Base-by-base conservation (phyloP, 2,113 vertebrate species). In the Isichthys henryi region DNA sequence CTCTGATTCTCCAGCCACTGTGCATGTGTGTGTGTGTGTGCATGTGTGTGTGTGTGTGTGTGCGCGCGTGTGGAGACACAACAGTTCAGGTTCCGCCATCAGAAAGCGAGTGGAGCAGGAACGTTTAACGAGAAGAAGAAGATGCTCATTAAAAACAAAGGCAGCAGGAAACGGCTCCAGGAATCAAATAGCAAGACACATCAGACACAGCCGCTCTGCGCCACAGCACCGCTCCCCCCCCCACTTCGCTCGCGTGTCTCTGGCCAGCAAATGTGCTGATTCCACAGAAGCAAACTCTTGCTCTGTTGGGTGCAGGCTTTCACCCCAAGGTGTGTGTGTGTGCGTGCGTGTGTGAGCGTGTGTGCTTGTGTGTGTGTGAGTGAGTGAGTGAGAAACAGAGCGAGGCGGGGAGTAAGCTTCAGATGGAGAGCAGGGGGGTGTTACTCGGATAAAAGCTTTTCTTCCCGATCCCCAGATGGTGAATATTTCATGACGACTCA, bases 371-470 rank as follows among this genome's bases (percentile, higher is more conserved):
- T 17, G 23, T 74, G 35, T 50, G 62, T 27, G 58, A 1, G 50
- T n/a, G 87, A 4, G 11, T 48, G 43, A 19, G 39, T 74, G 19
- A 86, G n/a, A 27, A 50, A n/a, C 46, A 27, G n/a, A 87, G 27
- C 17, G 6, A 53, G 11, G 35, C 39, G 8, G 17, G 1, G 52
- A 10, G 86, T 21, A 7, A 43, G 9, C 21, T 15, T 23, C 27
- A 58, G 53, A 8, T 6, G 7, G 53, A 11, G 39, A 21, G 56
- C 56, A 53, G 21, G 56, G 87, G 88, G 88, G 88, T 66, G 66
- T 77, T 80, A 56, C 88, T 89, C 53, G 31, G 82, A 89, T 89
- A 85, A 85, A 89, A 86, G n/a, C 80, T 85, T 87, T 74, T 89
- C 84, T 89, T 50, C 43, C 62, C 35, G 7, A 19, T 70, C 83